Conservation (phyloP, 2,888 invertebrate species). For the Drosophila paracracens region DNA sequence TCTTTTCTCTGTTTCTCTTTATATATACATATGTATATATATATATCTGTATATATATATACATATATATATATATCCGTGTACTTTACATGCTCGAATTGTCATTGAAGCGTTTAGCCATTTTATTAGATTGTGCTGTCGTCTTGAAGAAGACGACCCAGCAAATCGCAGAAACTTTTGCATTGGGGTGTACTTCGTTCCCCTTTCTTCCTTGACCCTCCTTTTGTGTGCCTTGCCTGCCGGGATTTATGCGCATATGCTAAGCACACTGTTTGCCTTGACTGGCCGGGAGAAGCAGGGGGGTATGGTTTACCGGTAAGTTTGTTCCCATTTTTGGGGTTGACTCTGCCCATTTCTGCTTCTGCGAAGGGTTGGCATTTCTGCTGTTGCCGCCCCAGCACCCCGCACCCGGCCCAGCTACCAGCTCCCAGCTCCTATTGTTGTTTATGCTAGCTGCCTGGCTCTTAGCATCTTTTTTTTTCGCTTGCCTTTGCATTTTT, state of each 20-base stretch:
- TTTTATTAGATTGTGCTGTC: constrained; percentile 82
- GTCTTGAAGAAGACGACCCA: constrained; percentile 67
- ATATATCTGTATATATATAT: not conserved
- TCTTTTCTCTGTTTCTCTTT: constrained; percentile 27
- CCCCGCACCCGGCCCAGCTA: not conserved
- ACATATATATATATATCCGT: not conserved
- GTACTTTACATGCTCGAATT: constrained; percentile 82
- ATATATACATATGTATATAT: not conserved
- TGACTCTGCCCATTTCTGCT: constrained; percentile 33
- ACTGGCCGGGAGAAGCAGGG: not conserved
- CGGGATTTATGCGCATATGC: constrained; percentile 83
- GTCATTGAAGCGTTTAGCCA: constrained; percentile 83
- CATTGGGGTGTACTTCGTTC: constrained; percentile 33
- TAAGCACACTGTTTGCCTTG: constrained; percentile 68
- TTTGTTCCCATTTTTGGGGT: constrained; percentile 57
- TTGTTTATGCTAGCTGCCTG: constrained; percentile 29
- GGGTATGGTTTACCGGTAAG: constrained; percentile 12
- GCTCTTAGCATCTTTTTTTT: constrained; percentile 37
- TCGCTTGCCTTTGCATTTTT: constrained; percentile 70
- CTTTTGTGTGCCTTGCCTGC: constrained; percentile 8
- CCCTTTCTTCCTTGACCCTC: not conserved
- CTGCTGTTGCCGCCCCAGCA: not conserved
- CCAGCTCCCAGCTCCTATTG: constrained; percentile 25
- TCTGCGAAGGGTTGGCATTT: constrained; percentile 58
- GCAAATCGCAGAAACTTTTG: constrained; percentile 29